Base-by-base conservation (phyloP, 2,113 vertebrate genomes). In the Amia ocellicauda region DNA sequence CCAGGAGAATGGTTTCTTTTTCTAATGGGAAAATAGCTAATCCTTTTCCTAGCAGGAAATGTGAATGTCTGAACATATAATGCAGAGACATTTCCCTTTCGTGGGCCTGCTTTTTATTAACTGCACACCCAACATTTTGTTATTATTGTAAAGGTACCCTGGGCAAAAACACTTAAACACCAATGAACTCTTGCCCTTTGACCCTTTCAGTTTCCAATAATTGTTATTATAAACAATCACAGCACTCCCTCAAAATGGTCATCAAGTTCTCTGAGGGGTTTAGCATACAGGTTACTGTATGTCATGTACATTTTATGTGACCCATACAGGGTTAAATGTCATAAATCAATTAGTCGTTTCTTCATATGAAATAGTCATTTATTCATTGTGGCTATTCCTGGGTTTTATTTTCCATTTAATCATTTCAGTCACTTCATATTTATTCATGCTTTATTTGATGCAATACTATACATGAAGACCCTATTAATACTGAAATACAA, bases 101-200 rank as follows among this genome's bases (percentile, higher is more conserved):
- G 54, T 8, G 7, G 4, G 23, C 50, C 55, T 66, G 63, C 55
- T 47, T 66, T 56, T 59, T 42, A 29, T 64, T 64, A 54, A 47
- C 53, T 42, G 45, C 56, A 50, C 28, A 66, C 63, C 63, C 56
- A 40, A 22, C 29, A 31, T 55, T 66, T 56, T 66, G 63, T 66
- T 66, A 47, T 66, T 45, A 59, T 59, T 26, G 63, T 66, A 66
- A 66, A 43, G 51, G 63, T 24, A 59, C 58, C 55, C 51, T 20
- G 47, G 20, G 28, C 55, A 24, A 59, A 22, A 66, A 31, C 22
- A 42, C 43, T 53, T 64, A 9, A 24, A 50, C 53, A 56, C 62
- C 62, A 47, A 26, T n/a, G 43, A 49, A 65, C 49, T 76, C 67
- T 73, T 78, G 69, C 67, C 65, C 69, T 74, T 49, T 68, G 62